Base-by-base conservation (phyloP, 2,888 invertebrate genomes). In the Biston stratarius region DNA sequence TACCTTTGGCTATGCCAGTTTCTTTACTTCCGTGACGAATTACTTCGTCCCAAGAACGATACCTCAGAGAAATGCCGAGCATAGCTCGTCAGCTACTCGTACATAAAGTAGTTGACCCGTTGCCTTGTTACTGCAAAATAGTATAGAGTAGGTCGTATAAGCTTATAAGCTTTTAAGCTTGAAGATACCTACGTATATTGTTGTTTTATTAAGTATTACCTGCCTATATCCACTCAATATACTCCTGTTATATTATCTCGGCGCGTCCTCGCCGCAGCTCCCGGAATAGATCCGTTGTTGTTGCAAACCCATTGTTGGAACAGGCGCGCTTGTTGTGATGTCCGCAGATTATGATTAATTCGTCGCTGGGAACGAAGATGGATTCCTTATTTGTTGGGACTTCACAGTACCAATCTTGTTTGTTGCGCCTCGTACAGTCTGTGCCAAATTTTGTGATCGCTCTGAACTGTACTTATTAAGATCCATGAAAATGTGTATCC, bases 341-440 rank as follows among this genome's bases (percentile, higher is more conserved):
- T 8, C 24, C 33, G 11, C n/a, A 15, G 36, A 55, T 42, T 44
- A 55, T 65, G 65, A 65, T 65, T 61, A 56, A 60, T 65, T 56
- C 51, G 10, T 5, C 12, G 49, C 15, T 1, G 61, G 55, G 40
- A 42, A 67, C 40, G 58, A 62, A 61, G 61, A 67, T 51, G 34
- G 48, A 58, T 58, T 34, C 56, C 52, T 33, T 49, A 51, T 52
- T 55, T 61, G 51, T 51, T 24, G 24, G 38, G n/a, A 48, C 38
- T 57, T 45, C 14, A 34, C 44, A 33, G 12, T 24, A 11, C 15
- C 24, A 24, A 24, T 24, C 1, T 24, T 24, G 24, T 24, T 24
- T 24, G 24, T 24, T 24, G 24, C 24, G 14, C 8, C 52, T 14
- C 10, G 15, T 42, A n/a, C 6, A 15, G 15, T 10, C 8, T 3